Evolutionary conservation across 2,113 vertebrate species (phyloP).

Genomic region (Datnioides undecimradiatus): DNA sequence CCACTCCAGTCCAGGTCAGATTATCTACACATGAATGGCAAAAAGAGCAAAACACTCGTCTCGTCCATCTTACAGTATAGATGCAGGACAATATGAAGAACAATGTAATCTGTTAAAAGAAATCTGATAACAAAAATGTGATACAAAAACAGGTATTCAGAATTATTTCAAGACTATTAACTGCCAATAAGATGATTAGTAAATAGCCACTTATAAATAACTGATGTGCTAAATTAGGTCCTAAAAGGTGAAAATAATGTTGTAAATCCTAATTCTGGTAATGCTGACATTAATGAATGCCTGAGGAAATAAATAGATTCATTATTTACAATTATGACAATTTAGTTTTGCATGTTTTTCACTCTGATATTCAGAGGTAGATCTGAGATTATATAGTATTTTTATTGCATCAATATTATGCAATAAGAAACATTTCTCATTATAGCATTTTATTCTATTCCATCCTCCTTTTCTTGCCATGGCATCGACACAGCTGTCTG

Average conservation of each 20-base stretch:
- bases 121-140: neutral
- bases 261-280: conserved; percentile 4
- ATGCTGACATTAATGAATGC: neutral
- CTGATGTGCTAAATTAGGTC: neutral
- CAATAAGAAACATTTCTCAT: no score
- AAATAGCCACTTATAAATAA: neutral
- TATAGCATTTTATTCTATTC: neutral
- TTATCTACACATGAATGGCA: conserved; percentile 18
- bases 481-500: neutral
- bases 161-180: neutral
- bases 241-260: neutral
- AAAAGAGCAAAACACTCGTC: conserved; percentile 12
- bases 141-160: neutral
- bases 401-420: neutral
- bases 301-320: neutral
- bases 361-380: neutral
- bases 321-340: neutral
- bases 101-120: neutral
- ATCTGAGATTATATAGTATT: neutral
- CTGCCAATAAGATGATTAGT: neutral
- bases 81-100: neutral
- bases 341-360: neutral
- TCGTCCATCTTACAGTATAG: neutral
- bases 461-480: neutral
- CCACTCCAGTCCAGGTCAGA: conserved; percentile 25